These are phyloP conservation scores for Drosophila setifemur DNA, from an alignment of 1,140 invertebrate genomes.

Conservation along the genomic window DNA sequence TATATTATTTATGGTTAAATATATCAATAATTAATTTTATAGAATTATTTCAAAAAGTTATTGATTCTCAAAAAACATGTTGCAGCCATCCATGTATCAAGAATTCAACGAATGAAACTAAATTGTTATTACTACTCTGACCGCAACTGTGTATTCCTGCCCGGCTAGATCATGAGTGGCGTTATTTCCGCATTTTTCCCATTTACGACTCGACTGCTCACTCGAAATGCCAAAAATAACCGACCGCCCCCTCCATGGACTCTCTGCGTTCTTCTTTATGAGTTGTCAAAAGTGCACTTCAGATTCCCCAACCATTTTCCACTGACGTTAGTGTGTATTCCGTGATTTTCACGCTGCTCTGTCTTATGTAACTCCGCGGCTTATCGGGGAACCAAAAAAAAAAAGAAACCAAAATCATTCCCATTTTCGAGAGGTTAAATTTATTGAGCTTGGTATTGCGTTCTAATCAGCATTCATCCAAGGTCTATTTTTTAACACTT, in stretches of 20 bases:
- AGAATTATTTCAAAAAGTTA: not conserved
- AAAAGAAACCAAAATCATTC: constrained; percentile 1
- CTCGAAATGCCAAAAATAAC: constrained; percentile 42
- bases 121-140: not conserved
- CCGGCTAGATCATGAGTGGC: constrained; percentile 17
- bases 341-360: constrained; percentile 8
- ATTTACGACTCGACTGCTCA: constrained; percentile 34
- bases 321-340: constrained; percentile 13
- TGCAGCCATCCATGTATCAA: no score
- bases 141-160: not conserved
- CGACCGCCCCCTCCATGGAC: constrained; percentile 10
- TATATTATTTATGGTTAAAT: no score
- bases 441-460: not conserved
- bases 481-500: constrained; percentile 1
- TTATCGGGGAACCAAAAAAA: constrained; percentile 5
- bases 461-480: constrained; percentile 11
- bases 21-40: not conserved
- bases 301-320: constrained; percentile 6
- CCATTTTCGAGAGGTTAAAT: constrained; percentile 15
- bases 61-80: no score
- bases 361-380: constrained; percentile 27
- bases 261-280: constrained; percentile 48
- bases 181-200: constrained; percentile 38
- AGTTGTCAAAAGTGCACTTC: constrained; percentile 42
- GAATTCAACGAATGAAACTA: no score